Evolutionary conservation across 1,140 invertebrate genomes (phyloP).

Genomic region (Gerris buenoi): DNA sequence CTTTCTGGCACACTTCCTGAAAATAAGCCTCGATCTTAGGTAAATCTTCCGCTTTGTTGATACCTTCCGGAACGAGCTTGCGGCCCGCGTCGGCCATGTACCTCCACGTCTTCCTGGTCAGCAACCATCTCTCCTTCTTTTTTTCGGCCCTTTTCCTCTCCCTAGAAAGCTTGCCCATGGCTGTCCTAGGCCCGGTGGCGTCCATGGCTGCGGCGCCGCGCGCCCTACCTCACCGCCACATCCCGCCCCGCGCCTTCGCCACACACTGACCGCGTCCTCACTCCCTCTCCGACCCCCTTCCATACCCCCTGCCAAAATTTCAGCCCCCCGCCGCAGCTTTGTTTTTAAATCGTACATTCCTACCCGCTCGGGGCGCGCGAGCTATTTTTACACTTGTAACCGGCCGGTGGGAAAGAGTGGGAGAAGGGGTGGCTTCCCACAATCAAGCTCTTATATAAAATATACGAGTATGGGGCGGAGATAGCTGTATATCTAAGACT

Average conservation of each 20-base stretch:
- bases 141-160: slow-evolving; percentile 16
- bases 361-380: slow-evolving; percentile 2
- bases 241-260: slow-evolving; percentile 9
- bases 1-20: slow-evolving; percentile 59
- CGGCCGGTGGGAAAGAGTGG: slow-evolving; percentile 5
- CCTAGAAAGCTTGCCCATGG: slow-evolving; percentile 10
- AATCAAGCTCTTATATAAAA: slow-evolving; percentile 4
- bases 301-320: slow-evolving; percentile 10
- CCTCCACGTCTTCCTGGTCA: slow-evolving; percentile 74
- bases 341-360: slow-evolving; percentile 16
- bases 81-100: slow-evolving; percentile 81
- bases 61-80: slow-evolving; percentile 58
- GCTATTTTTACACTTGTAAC: slow-evolving; percentile 7
- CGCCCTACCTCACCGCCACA: neutral
- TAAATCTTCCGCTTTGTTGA: slow-evolving; percentile 52
- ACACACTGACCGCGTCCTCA: neutral
- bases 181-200: neutral
- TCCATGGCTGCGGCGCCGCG: slow-evolving; percentile 2
- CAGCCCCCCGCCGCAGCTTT: slow-evolving; percentile 10
- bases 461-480: neutral
- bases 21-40: slow-evolving; percentile 68
- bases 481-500: no score
- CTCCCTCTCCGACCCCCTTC: slow-evolving; percentile 3
- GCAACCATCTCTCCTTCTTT: slow-evolving; percentile 51
- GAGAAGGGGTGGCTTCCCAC: neutral